A percentile compares a stretch with the other conserved stretches of the same genome.
phyloP scores from a whole-genome alignment of 2,888 invertebrate genomes.

The Megaustenia siamemsis region DNA sequence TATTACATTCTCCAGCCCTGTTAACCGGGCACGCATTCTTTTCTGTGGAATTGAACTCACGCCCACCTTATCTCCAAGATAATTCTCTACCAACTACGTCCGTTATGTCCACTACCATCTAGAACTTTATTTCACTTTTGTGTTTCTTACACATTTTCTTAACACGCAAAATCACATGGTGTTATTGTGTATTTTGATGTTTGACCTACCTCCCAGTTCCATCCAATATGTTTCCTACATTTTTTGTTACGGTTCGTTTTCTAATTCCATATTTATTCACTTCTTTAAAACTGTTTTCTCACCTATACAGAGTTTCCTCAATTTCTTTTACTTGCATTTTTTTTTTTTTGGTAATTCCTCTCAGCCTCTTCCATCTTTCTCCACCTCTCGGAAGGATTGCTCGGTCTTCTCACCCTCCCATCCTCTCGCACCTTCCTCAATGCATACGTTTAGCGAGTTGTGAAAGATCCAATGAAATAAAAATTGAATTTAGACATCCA shows the following conservation, averaged over 20 bases:
- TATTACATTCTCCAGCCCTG: no score
- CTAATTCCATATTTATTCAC: no score
- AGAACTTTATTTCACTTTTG: no score
- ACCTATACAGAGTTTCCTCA: neutral
- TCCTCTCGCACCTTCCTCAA: slow-evolving; percentile 16
- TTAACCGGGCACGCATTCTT: no score
- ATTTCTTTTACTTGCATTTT: neutral
- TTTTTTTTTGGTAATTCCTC: neutral
- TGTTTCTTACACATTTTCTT: no score
- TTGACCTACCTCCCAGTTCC: no score
- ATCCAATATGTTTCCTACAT: neutral
- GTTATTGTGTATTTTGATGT: no score
- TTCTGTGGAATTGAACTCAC: no score
- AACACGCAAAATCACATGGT: no score
- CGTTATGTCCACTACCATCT: no score
- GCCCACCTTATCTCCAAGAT: no score
- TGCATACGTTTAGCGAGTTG: slow-evolving; percentile 21
- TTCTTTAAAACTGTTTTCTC: neutral
- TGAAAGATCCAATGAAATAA: slow-evolving; percentile 10
- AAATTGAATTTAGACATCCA: slow-evolving; percentile 47
- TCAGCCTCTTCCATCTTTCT: neutral
- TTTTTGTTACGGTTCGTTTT: neutral
- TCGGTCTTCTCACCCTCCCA: neutral
- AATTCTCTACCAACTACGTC: no score
- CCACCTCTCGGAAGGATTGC: neutral